These are phyloP conservation scores for Cyclophora punctaria DNA, from an alignment of 2,888 invertebrate species.

Conservation along the genomic window DNA sequence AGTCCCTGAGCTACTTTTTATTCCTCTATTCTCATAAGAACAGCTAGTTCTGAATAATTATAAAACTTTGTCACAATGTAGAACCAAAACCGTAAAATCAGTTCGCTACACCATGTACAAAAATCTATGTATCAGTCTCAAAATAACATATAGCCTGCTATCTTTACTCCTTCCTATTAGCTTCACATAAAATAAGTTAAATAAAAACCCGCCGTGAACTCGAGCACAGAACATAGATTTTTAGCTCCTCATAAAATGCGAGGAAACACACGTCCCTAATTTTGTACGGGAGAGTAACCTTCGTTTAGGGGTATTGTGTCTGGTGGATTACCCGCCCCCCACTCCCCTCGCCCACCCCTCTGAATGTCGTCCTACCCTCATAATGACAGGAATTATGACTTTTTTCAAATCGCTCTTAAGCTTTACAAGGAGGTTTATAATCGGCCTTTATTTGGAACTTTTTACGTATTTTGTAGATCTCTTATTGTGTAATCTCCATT, in stretches of 20 bases:
- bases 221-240: conserved; percentile 16
- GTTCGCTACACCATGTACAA: too few relatives aligned
- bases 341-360: conserved; percentile 13
- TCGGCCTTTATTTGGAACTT: conserved; percentile 12
- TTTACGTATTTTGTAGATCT: neutral
- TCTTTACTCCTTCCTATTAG: neutral
- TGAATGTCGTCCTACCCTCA: conserved; percentile 19
- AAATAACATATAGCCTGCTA: too few relatives aligned
- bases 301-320: conserved; percentile 51
- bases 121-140: too few relatives aligned
- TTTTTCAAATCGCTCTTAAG: conserved; percentile 45
- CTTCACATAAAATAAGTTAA: too few relatives aligned
- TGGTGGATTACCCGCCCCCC: conserved; percentile 42
- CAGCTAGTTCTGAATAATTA: too few relatives aligned
- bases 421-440: conserved; percentile 17
- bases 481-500: too few relatives aligned
- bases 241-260: conserved; percentile 28
- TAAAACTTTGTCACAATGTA: too few relatives aligned
- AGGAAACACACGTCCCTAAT: conserved; percentile 40
- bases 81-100: too few relatives aligned
- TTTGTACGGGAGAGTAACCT: conserved; percentile 39
- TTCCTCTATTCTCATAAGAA: too few relatives aligned
- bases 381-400: conserved; percentile 62
- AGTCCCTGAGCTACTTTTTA: too few relatives aligned
- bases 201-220: neutral